Evolutionary conservation across 1,140 invertebrate species (phyloP).

Genomic region (Lycorma delicatula): DNA sequence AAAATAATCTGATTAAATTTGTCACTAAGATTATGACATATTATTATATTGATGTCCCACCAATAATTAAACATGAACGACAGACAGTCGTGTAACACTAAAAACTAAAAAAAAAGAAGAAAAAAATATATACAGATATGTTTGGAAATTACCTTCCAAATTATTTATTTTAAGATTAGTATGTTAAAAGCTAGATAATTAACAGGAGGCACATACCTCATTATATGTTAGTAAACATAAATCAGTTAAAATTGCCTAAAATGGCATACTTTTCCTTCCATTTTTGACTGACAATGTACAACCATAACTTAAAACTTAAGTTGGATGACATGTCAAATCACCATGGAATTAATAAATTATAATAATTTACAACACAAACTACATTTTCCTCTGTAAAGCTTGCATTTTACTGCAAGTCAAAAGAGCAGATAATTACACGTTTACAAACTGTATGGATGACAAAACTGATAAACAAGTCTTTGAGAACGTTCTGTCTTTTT

Average conservation of each 20-base stretch:
- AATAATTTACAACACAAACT: not conserved
- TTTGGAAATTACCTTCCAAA: conserved; percentile 43
- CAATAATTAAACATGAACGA: not conserved
- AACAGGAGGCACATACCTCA: too few relatives aligned
- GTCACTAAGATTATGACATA: not conserved
- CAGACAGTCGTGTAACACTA: conserved; percentile 17
- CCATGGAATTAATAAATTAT: not conserved
- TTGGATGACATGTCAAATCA: not conserved
- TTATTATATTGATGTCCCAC: not conserved
- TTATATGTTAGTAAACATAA: conserved; percentile 10
- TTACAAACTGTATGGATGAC: conserved; percentile 85
- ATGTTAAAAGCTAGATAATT: too few relatives aligned
- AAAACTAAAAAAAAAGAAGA: conserved; percentile 14
- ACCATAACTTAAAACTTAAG: conserved; percentile 4
- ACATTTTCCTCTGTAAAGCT: not conserved
- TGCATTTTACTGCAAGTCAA: conserved; percentile 3
- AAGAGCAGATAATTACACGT: not conserved
- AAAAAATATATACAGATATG: conserved; percentile 11
- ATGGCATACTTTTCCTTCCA: conserved; percentile 22
- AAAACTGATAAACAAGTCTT: conserved; percentile 98
- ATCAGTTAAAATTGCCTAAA: conserved; percentile 21
- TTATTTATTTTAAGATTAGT: too few relatives aligned
- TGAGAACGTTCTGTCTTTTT: conserved; percentile 98
- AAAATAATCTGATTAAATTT: not conserved
- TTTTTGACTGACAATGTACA: conserved; percentile 1